Percentiles rank a stretch among this genome's conserved stretches.
Conservation (phyloP, 2,113 vertebrate genomes). For the Mormyrus iriodes region DNA sequence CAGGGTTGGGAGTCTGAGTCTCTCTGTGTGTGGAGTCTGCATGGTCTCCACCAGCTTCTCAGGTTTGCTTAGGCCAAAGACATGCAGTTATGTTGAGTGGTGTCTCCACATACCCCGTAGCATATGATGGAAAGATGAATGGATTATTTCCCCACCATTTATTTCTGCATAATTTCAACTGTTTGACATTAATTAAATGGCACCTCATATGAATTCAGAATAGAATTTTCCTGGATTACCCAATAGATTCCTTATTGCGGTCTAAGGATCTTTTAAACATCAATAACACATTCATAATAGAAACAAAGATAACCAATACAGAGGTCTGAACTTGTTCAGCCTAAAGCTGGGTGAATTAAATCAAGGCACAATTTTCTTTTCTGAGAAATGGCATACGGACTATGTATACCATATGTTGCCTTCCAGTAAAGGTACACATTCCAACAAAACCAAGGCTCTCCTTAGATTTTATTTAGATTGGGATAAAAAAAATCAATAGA, state of each 20-base stretch:
- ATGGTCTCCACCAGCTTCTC: not conserved
- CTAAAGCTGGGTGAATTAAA: not conserved
- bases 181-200: not conserved
- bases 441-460: not conserved
- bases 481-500: constrained; percentile 13
- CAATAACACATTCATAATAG: not conserved
- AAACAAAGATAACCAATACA: not conserved
- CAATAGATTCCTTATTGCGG: not conserved
- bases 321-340: not conserved
- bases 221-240: not conserved
- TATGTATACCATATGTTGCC: not conserved
- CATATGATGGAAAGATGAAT: not conserved
- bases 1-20: not conserved
- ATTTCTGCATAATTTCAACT: not conserved
- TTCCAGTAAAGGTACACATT: not conserved
- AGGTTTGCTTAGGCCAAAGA: not conserved
- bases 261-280: not conserved
- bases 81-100: not conserved
- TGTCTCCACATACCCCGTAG: not conserved
- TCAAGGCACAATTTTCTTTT: not conserved
- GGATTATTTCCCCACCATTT: not conserved
- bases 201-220: not conserved
- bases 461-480: not conserved
- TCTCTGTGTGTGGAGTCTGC: not conserved
- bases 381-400: not conserved